Evolutionary conservation across 2,888 invertebrate species (phyloP).

Genomic region (Cephonodes hylas): DNA sequence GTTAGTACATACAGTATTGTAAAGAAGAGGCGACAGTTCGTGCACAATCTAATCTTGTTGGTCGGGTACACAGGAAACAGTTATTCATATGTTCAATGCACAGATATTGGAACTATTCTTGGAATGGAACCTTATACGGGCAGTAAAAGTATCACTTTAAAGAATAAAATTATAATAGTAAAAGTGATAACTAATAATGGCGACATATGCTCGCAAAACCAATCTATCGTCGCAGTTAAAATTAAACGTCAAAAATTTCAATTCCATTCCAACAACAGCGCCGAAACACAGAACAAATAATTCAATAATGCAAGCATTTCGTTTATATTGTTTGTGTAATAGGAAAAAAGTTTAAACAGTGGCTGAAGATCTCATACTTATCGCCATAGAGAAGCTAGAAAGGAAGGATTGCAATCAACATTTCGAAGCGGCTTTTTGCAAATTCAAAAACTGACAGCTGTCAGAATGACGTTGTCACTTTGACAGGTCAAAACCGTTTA

Average conservation of each 20-base stretch:
- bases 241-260: not conserved
- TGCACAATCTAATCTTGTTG: slow-evolving; percentile 73
- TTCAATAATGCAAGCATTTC: slow-evolving; percentile 65
- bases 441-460: slow-evolving; percentile 9
- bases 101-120: slow-evolving; percentile 31
- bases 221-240: not conserved
- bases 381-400: slow-evolving; percentile 61
- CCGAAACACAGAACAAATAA: slow-evolving; percentile 54
- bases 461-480: slow-evolving; percentile 5
- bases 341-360: slow-evolving; percentile 56
- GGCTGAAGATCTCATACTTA: slow-evolving; percentile 39
- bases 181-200: not conserved
- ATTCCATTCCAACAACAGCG: slow-evolving; percentile 36
- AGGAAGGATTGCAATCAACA: slow-evolving; percentile 56
- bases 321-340: slow-evolving; percentile 44
- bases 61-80: slow-evolving; percentile 69
- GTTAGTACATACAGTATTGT: slow-evolving; percentile 48
- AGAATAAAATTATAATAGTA: not conserved
- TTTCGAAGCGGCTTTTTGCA: slow-evolving; percentile 55
- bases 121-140: not conserved
- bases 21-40: slow-evolving; percentile 52
- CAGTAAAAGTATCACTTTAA: not conserved
- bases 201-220: not conserved
- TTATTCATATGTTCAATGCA: slow-evolving; percentile 50
- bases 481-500: not conserved